Base-by-base conservation (phyloP, 2,888 invertebrate genomes). In the Pseudococcus viburni region DNA sequence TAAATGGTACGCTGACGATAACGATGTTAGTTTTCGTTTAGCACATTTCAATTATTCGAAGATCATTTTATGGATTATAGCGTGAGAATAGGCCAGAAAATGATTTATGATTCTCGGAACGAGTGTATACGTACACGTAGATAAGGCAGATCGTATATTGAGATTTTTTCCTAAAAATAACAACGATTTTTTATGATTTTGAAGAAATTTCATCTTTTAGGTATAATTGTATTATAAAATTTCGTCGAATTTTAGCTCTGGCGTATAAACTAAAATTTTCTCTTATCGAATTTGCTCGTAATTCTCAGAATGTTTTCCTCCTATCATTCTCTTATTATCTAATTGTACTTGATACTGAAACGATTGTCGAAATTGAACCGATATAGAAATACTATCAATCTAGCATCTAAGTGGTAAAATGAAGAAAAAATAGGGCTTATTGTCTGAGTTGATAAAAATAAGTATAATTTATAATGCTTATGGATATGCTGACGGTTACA, bases 81-180 rank as follows among this genome's bases (percentile, higher is more conserved):
- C 33, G 77, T 77, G 11, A 77, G 39, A 77, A 77, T 77, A 39
- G 77, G 77, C 77, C 77, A 7, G 77, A 77, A 77, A 77, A 39
- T 39, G 39, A 26, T 77, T 15, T 15, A 17, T 15, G 11, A 15
- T 77, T 77, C 77, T 77, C 17, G 17, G 77, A 77, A 77, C 6
- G 17, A 51, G 51, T 51, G 5, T 51, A 46, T 12, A 8, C 12
- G 46, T 11, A 8, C 12, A 3, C 9, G 26, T 73, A 5, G 77
- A 77, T 77, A 77, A 77, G 12, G 22, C 26, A 33, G 26, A 33
- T 33, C 26, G 26, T 33, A 33, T 33, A 33, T 33, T 33, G 3
- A 33, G 26, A 33, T 64, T 64, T 64, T 22, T 22, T 7, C 11
- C 64, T 22, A 19, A 22, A 22, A 22, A 64, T 59, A 12, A 3